Evolutionary conservation across 2,113 vertebrate species (phyloP), one percentile per base, ranked within the genome.

Genomic region (Saguinus imperator): DNA sequence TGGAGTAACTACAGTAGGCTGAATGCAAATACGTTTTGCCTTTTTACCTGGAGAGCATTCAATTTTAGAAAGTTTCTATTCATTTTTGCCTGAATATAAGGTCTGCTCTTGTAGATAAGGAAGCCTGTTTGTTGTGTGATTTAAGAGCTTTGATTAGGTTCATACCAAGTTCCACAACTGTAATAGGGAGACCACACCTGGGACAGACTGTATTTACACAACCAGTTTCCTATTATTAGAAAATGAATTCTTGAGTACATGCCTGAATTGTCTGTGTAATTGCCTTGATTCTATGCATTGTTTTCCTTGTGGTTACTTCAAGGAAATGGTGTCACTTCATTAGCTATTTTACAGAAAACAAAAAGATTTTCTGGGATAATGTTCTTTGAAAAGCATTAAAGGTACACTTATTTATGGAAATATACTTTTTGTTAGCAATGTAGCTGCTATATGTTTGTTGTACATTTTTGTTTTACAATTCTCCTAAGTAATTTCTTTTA

Each of bases 21-120:
- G 79, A 91, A 97, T 86, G 81, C 94, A 97, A 97, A 96, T 87
- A 95, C 93, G 96, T 75, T 96, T 96, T 97, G 73, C 96, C 92
- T 97, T 97, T 96, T 96, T 83, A 97, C 97, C 97, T 97, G 96
- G 84, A 97, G 92, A 95, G 68, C 58, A 93, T 97, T 97, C 98
- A 94, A 35, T 94, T 96, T 83, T 83, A 95, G 66, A 91, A 97
- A 95, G 73, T 97, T 98, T 91, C 96, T 97, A 72, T 97, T 97
- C 85, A 88, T 90, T 98, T 96, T 92, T 37, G 6, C 77, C 84
- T 55, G 73, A 89, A 87, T 70, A 43, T 52, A 68, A 95, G 75
- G 90, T 95, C 92, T 95, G 97, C 87, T 92, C 87, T 88, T 75
- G 13, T 18, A 97, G 97, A 97, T 96, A 98, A 97, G 95, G 61